Base-by-base conservation (phyloP, 2,888 invertebrate species). In the Aleiodes alternator region DNA sequence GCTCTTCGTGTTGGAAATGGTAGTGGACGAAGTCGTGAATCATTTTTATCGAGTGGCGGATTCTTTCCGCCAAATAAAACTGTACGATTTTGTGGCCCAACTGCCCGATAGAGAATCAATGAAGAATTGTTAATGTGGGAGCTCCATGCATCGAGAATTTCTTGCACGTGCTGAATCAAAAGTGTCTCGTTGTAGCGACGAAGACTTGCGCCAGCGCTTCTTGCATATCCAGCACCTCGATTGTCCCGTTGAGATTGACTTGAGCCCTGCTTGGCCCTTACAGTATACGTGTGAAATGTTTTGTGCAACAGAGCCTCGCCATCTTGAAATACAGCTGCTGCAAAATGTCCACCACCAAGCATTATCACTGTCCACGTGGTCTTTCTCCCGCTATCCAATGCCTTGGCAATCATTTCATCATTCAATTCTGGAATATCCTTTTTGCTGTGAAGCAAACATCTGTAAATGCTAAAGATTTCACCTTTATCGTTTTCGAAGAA, bases 341-440 rank as follows among this genome's bases (percentile, higher is more conserved):
- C 95, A 90, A 95, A 95, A 88, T 95, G 95, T 0, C 97, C 97
- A 4, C 96, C 96, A 0, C 96, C 96, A 50, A 96, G 91, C 94
- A 97, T 95, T 69, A 97, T 88, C 7, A 97, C 90, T 0, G 94
- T 93, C 95, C 95, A 96, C 43, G 88, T 91, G 6, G 91, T 91
- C 1, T 92, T 91, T 23, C 87, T 86, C 16, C 87, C 88, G 69
- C 86, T 86, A 48, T 85, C 80, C 70, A 89, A 76, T 38, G 87
- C 88, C 79, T 88, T 87, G 48, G 83, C 76, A 75, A 88, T 85
- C 81, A 88, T 85, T 78, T 86, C 84, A 77, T 83, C 84, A 79
- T 88, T 87, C 56, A 84, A 79, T 73, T 86, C 86, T 34, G 88
- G 88, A 78, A 87, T 84, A 79, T 92, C 92, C 92, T 94, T 95